phyloP scores from a whole-genome alignment of 2,113 vertebrate species.

The Speoplatyrhinus poulsoni region DNA sequence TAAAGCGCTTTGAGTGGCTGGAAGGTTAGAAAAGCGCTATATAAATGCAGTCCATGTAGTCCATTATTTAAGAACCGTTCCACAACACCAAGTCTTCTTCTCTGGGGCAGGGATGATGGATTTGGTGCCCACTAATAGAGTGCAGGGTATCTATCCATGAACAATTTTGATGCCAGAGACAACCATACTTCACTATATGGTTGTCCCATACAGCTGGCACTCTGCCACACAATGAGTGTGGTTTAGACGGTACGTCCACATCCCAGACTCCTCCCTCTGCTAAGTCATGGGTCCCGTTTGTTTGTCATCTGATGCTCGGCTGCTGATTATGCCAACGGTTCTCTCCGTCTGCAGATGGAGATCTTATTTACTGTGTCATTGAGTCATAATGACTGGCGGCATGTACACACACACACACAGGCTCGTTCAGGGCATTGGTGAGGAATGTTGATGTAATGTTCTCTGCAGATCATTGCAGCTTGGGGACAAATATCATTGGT shows the following conservation, averaged over 20 bases:
- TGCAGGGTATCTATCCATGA: constrained; percentile 25
- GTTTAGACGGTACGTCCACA: constrained; percentile 38
- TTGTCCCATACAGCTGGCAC: constrained; percentile 11
- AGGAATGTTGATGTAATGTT: constrained; percentile 46
- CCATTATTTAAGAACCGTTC: background rate
- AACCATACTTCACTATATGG: constrained; percentile 9
- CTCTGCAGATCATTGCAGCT: constrained; percentile 36
- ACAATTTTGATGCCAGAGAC: constrained; percentile 26
- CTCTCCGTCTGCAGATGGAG: constrained; percentile 19
- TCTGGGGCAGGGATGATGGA: constrained; percentile 15
- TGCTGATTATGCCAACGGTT: constrained; percentile 55
- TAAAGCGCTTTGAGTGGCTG: too few species aligned
- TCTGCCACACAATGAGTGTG: background rate
- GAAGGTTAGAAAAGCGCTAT: too few species aligned
- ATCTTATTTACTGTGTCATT: constrained; percentile 65
- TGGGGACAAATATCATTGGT: constrained; percentile 51
- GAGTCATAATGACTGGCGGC: constrained; percentile 52
- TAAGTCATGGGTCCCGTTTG: constrained; percentile 46
- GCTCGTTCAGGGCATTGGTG: constrained; percentile 30
- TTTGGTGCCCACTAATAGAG: constrained; percentile 19
- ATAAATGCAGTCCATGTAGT: too few species aligned
- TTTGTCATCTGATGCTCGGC: constrained; percentile 48
- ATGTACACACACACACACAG: background rate
- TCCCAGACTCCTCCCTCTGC: constrained; percentile 52
- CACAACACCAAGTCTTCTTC: constrained; percentile 21